phyloP scores from a whole-genome alignment of 1,140 invertebrate species.

The Drosophila micromelanica region DNA sequence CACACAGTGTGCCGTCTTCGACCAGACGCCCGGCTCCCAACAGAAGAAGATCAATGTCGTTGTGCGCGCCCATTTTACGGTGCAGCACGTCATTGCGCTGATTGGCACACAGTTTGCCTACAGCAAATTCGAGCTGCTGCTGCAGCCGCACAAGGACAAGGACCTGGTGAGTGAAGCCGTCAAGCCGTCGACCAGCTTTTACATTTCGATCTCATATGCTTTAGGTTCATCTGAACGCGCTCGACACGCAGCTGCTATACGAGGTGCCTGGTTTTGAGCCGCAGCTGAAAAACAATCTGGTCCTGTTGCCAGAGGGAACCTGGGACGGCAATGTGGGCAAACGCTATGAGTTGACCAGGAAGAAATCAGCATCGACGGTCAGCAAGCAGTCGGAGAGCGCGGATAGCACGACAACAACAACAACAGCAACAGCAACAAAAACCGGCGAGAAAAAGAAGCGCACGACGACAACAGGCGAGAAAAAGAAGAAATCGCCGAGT shows the following conservation, averaged over 20 bases:
- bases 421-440: constrained; percentile 21
- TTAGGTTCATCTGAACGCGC: constrained; percentile 71
- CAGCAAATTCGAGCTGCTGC: constrained; percentile 85
- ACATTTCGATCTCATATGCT: neutral
- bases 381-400: constrained; percentile 34
- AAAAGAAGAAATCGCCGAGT: constrained; percentile 54
- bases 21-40: constrained; percentile 85
- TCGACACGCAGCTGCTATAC: constrained; percentile 56
- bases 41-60: constrained; percentile 84
- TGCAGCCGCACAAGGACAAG: constrained; percentile 72
- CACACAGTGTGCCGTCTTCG: constrained; percentile 86
- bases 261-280: constrained; percentile 70
- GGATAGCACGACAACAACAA: constrained; percentile 8
- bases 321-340: constrained; percentile 73
- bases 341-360: constrained; percentile 69
- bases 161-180: constrained; percentile 53
- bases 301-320: constrained; percentile 62
- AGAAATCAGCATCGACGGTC: constrained; percentile 34
- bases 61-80: constrained; percentile 85
- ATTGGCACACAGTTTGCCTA: constrained; percentile 86
- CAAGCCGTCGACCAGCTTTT: neutral
- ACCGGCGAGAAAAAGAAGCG: constrained; percentile 52
- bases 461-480: constrained; percentile 46
- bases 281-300: constrained; percentile 65
- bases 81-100: constrained; percentile 85